Conservation (phyloP, 2,113 vertebrate genomes). For the Polyodon spathula region DNA sequence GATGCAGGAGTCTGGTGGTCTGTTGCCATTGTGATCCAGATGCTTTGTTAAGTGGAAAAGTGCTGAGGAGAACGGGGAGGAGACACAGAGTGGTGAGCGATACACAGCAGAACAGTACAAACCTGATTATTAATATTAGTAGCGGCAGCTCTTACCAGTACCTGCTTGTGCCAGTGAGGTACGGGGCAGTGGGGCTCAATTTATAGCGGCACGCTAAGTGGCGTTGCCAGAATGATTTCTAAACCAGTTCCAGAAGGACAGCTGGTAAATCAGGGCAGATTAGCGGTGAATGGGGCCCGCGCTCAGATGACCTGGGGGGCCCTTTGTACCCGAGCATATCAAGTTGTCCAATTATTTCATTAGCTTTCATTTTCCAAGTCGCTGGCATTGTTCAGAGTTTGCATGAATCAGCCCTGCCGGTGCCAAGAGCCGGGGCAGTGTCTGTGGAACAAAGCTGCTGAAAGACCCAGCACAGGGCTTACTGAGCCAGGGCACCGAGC, state of each 20-base stretch:
- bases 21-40: slow-evolving; percentile 75
- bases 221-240: background rate
- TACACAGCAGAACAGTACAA: no score
- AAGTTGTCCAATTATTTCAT: slow-evolving; percentile 56
- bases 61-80: no score
- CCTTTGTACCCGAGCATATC: slow-evolving; percentile 26
- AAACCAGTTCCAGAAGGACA: slow-evolving; percentile 9
- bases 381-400: slow-evolving; percentile 50
- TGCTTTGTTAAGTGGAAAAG: no score
- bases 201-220: slow-evolving; percentile 9
- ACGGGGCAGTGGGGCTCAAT: background rate
- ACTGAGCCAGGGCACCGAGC: slow-evolving; percentile 5
- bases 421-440: slow-evolving; percentile 46
- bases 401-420: slow-evolving; percentile 56
- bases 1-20: slow-evolving; percentile 81
- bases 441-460: slow-evolving; percentile 31
- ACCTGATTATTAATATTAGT: no score
- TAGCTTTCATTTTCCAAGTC: slow-evolving; percentile 57
- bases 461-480: slow-evolving; percentile 34
- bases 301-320: background rate
- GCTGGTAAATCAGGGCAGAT: no score
- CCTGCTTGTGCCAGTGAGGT: slow-evolving; percentile 13
- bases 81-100: background rate
- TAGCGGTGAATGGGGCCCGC: background rate
- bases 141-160: slow-evolving; percentile 18